phyloP scores from a whole-genome alignment of 2,797 vertebrate genomes.

The Gambelia wislizenii region DNA sequence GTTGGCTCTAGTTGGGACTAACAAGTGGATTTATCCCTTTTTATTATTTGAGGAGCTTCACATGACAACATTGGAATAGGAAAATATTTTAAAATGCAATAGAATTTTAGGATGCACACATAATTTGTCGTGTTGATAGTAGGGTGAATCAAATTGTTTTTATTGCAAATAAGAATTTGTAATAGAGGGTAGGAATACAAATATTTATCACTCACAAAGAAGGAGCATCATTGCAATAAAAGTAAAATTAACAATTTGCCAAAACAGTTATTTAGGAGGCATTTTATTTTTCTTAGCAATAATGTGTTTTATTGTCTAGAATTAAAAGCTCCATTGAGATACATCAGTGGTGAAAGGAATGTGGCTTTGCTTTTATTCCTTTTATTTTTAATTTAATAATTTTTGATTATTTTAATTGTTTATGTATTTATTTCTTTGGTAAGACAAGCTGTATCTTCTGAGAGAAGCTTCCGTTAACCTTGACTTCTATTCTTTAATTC shows the following conservation, averaged over 20 bases:
- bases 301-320: neutral
- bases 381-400: neutral
- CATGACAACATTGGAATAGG: neutral
- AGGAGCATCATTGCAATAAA: neutral
- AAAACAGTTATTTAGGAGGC: neutral
- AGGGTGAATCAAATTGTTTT: neutral
- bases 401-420: too few relatives aligned
- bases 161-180: neutral
- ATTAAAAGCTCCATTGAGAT: constrained; percentile 17
- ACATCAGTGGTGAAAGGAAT: constrained; percentile 6
- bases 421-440: too few relatives aligned
- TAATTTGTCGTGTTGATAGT: constrained; percentile 19
- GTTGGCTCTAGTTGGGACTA: too few relatives aligned
- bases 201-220: neutral
- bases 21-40: neutral
- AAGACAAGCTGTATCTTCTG: neutral
- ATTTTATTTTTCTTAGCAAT: fast-evolving
- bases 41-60: neutral
- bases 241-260: neutral
- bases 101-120: neutral
- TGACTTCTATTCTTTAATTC: neutral
- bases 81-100: constrained; percentile 19
- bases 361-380: neutral
- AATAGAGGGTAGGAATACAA: neutral
- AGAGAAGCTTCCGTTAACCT: neutral